These are phyloP conservation scores for Thunnus maccoyii DNA, from an alignment of 2,113 vertebrate species.

Conservation along the genomic window DNA sequence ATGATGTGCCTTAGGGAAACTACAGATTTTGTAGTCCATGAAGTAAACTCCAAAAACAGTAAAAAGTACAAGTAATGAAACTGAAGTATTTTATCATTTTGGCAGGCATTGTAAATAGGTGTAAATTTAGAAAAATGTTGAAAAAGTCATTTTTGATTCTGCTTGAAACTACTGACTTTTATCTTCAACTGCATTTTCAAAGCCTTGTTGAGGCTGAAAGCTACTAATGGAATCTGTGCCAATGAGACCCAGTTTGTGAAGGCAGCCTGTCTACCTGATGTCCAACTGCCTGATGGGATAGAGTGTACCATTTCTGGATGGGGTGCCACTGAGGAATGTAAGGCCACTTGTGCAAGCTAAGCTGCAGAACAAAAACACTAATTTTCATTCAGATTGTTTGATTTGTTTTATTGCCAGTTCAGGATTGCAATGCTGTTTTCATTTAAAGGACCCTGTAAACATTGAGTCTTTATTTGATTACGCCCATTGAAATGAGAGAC, in stretches of 20 bases:
- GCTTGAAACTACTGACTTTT: background rate
- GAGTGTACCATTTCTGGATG: constrained; percentile 95
- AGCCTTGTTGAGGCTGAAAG: constrained; percentile 91
- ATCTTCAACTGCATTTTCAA: background rate
- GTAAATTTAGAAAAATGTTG: too few relatives aligned
- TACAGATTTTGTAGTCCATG: too few relatives aligned
- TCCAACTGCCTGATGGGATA: constrained; percentile 82
- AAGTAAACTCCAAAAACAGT: too few relatives aligned
- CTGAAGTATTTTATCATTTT: background rate
- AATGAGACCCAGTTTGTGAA: constrained; percentile 92
- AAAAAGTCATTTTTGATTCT: background rate
- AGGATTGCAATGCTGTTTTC: background rate
- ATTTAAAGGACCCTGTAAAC: background rate
- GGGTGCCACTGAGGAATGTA: constrained; percentile 90
- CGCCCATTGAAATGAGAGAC: background rate
- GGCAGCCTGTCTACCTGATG: constrained; percentile 86
- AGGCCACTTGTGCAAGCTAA: constrained; percentile 32
- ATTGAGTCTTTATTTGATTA: background rate
- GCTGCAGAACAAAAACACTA: background rate
- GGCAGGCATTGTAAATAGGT: too few relatives aligned
- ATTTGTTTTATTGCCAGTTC: background rate
- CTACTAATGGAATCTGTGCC: constrained; percentile 88
- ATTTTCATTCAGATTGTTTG: background rate
- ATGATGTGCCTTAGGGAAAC: background rate
- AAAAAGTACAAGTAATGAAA: background rate